Conservation (phyloP, 2,113 vertebrate species). For the Picathartes gymnocephalus region DNA sequence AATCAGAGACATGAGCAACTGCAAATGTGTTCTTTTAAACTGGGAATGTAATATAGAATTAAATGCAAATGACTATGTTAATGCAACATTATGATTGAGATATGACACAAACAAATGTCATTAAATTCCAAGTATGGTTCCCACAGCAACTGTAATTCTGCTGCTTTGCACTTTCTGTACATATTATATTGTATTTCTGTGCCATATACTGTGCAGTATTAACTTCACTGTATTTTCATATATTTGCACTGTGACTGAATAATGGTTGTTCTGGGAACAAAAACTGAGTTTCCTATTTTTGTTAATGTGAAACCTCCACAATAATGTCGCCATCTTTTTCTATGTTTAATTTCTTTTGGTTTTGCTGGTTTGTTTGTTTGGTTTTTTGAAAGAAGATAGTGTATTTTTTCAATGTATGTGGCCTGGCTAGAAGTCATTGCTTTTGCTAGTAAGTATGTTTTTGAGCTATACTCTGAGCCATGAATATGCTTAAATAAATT, state of each 20-base stretch:
- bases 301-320: not conserved
- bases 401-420: not conserved
- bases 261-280: constrained; percentile 17
- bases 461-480: not conserved
- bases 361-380: not conserved
- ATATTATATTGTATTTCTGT: constrained; percentile 5
- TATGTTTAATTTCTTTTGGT: not conserved
- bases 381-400: not conserved
- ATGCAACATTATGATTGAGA: constrained; percentile 48
- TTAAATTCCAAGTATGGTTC: constrained; percentile 48
- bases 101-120: constrained; percentile 59
- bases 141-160: constrained; percentile 36
- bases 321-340: not conserved
- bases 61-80: constrained; percentile 57
- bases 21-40: constrained; percentile 47
- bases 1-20: constrained; percentile 11
- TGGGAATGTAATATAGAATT: constrained; percentile 52
- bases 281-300: constrained; percentile 18
- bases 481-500: not conserved
- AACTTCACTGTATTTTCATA: not conserved
- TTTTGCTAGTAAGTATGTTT: not conserved
- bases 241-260: not conserved
- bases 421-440: not conserved
- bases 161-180: constrained; percentile 10
- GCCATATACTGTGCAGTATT: not conserved